phyloP scores from a whole-genome alignment of 2,113 vertebrate genomes.

The Zingel zingel region DNA sequence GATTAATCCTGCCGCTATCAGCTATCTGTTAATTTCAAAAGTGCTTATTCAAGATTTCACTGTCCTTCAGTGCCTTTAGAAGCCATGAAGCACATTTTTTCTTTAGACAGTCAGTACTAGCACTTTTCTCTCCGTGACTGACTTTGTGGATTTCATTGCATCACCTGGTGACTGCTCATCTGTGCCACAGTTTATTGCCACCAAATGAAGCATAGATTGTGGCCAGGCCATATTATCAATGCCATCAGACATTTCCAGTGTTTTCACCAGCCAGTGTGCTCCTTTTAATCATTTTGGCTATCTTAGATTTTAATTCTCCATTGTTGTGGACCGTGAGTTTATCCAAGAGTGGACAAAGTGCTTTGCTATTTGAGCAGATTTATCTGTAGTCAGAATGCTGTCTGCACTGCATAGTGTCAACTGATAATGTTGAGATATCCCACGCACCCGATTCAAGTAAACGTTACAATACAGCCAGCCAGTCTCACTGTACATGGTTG shows the following conservation, averaged over 20 bases:
- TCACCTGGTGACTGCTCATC: not conserved
- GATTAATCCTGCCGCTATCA: no score
- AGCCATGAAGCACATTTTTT: not conserved
- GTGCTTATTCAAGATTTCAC: not conserved
- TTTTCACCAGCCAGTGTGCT: not conserved
- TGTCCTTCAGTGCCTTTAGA: not conserved
- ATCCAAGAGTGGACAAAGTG: not conserved
- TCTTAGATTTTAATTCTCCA: not conserved
- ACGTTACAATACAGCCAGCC: not conserved
- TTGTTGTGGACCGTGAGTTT: not conserved
- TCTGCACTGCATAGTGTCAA: not conserved
- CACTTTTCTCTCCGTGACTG: not conserved
- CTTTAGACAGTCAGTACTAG: not conserved
- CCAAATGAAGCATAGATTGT: not conserved
- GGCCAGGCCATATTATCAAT: not conserved
- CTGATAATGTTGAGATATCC: not conserved
- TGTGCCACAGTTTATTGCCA: not conserved
- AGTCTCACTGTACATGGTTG: not conserved
- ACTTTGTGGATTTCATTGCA: slow-evolving; percentile 4
- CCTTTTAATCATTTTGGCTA: not conserved
- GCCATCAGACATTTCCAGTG: not conserved
- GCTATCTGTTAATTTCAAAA: not conserved
- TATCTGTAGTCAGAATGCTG: not conserved
- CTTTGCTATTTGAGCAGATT: not conserved
- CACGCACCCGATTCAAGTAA: not conserved